phyloP scores from a whole-genome alignment of 2,113 vertebrate genomes.

The Entosphenus tridentatus region DNA sequence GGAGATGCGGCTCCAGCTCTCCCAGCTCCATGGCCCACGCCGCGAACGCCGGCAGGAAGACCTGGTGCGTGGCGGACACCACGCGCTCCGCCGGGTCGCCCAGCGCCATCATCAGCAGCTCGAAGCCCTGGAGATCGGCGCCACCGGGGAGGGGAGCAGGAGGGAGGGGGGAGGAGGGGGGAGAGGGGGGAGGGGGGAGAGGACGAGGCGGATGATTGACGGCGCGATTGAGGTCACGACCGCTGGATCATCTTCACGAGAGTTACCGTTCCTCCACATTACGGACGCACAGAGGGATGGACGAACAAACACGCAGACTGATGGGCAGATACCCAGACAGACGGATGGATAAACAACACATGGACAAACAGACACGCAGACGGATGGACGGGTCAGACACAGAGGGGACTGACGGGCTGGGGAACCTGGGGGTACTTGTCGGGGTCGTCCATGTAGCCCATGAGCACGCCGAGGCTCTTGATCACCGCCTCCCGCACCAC shows the following conservation, averaged over 20 bases:
- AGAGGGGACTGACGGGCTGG: neutral
- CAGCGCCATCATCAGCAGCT: slow-evolving; percentile 66
- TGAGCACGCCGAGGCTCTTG: slow-evolving; percentile 87
- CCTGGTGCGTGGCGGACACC: slow-evolving; percentile 76
- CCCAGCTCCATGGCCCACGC: slow-evolving; percentile 87
- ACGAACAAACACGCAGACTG: too few relatives aligned
- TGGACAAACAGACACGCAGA: too few relatives aligned
- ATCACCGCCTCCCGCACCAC: slow-evolving; percentile 95
- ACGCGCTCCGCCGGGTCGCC: slow-evolving; percentile 82
- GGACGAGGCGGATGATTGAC: too few relatives aligned
- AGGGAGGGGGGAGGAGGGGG: neutral
- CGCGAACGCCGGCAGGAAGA: slow-evolving; percentile 89
- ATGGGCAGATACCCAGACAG: neutral
- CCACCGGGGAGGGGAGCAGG: neutral
- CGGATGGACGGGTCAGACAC: neutral
- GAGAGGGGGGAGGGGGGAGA: neutral
- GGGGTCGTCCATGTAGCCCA: slow-evolving; percentile 91
- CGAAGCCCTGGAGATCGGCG: slow-evolving; percentile 46
- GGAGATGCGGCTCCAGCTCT: slow-evolving; percentile 57
- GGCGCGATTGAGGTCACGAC: too few relatives aligned
- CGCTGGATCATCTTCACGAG: too few relatives aligned
- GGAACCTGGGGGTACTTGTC: slow-evolving; percentile 84
- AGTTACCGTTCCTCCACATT: too few relatives aligned
- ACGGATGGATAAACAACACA: neutral
- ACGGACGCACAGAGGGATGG: too few relatives aligned